These are phyloP conservation scores for Leptoclinus maculatus DNA, from an alignment of 2,797 vertebrate species.

Conservation along the genomic window DNA sequence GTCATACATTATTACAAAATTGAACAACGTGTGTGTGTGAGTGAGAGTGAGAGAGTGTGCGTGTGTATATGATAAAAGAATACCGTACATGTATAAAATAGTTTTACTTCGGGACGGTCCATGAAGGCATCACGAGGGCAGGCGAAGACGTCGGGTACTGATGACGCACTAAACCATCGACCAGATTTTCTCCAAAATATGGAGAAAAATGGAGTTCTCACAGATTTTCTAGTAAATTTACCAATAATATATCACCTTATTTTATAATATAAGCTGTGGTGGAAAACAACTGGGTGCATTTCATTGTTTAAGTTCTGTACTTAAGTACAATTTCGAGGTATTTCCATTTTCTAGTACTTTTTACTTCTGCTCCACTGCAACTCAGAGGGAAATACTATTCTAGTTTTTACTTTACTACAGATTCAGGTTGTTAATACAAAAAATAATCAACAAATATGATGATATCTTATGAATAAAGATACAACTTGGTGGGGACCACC, in stretches of 20 bases:
- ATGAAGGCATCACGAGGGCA: background rate
- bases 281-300: too few species aligned
- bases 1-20: background rate
- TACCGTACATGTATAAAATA: background rate
- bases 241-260: fast-evolving
- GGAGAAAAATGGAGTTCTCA: slow-evolving; percentile 88
- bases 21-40: background rate
- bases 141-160: background rate
- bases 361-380: too few species aligned
- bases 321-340: background rate
- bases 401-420: background rate
- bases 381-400: too few species aligned
- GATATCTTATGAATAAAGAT: too few species aligned
- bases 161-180: slow-evolving; percentile 44
- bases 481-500: too few species aligned
- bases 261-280: background rate
- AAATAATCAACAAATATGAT: background rate
- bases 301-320: background rate
- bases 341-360: background rate
- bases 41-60: background rate
- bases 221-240: slow-evolving; percentile 89
- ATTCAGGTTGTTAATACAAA: background rate
- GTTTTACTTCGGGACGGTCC: background rate
- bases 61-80: background rate
- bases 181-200: slow-evolving; percentile 88